phyloP scores from a whole-genome alignment of 2,797 vertebrate genomes.

The Salarias fasciatus region DNA sequence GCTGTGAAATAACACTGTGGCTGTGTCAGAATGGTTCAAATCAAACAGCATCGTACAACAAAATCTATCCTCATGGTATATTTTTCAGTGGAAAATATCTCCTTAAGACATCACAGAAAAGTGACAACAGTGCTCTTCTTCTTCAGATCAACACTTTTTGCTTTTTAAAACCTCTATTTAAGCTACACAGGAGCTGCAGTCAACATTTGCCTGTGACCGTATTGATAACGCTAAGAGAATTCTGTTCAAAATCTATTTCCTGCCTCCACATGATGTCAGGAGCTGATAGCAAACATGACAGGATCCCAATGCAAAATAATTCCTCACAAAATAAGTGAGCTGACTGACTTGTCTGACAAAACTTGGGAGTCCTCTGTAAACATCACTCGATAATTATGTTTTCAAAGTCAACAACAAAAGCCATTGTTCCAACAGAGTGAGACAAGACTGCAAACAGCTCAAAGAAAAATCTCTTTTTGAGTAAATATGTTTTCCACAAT shows the following conservation, averaged over 20 bases:
- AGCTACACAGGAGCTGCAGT: slow-evolving; percentile 11
- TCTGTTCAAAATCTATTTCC: slow-evolving; percentile 25
- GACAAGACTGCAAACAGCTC: slow-evolving; percentile 14
- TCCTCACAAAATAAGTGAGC: slow-evolving; percentile 16
- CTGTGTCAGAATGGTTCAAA: slow-evolving; percentile 27
- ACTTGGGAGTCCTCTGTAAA: slow-evolving; percentile 9
- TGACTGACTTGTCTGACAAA: neutral
- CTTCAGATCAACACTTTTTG: slow-evolving; percentile 10
- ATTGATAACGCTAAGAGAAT: neutral
- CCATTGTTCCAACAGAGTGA: slow-evolving; percentile 14
- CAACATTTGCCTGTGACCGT: slow-evolving; percentile 9
- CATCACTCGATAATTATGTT: slow-evolving; percentile 15
- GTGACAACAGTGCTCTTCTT: slow-evolving; percentile 1
- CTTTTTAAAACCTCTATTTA: slow-evolving; percentile 13
- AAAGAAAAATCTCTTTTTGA: slow-evolving; percentile 19
- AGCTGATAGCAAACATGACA: slow-evolving; percentile 36
- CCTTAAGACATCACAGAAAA: slow-evolving; percentile 19
- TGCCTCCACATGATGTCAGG: slow-evolving; percentile 14
- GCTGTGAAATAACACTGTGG: slow-evolving; percentile 23
- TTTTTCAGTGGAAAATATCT: neutral
- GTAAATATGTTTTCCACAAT: slow-evolving; percentile 26
- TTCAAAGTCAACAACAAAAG: slow-evolving; percentile 21
- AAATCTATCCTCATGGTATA: slow-evolving; percentile 1
- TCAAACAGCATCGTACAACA: slow-evolving; percentile 10
- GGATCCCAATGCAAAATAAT: slow-evolving; percentile 31